Conservation (phyloP, 2,797 vertebrate genomes). For the Pachyuromys duprasi region DNA sequence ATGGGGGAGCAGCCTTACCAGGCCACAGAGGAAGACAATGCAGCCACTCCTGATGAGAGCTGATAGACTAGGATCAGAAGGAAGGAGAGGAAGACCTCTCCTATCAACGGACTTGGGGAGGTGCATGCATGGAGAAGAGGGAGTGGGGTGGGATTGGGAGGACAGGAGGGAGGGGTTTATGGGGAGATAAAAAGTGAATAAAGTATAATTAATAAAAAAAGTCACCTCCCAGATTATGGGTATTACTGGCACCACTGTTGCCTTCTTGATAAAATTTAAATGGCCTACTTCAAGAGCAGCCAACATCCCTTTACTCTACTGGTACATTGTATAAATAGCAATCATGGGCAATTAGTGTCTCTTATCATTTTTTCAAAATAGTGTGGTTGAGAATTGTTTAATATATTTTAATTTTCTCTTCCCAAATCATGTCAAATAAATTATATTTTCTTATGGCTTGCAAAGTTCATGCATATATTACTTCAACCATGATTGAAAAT, state of each 20-base stretch:
- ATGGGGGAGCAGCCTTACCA: too few relatives aligned
- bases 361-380: constrained; percentile 77
- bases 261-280: constrained; percentile 78
- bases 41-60: too few relatives aligned
- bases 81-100: too few relatives aligned
- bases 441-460: constrained; percentile 75
- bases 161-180: too few relatives aligned
- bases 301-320: constrained; percentile 61
- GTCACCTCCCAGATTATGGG: constrained; percentile 69
- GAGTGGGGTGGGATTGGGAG: too few relatives aligned
- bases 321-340: constrained; percentile 73
- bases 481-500: constrained; percentile 71
- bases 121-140: too few relatives aligned
- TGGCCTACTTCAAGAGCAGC: constrained; percentile 69
- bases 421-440: constrained; percentile 77
- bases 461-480: constrained; percentile 70
- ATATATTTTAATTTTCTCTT: constrained; percentile 75
- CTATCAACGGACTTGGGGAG: too few relatives aligned
- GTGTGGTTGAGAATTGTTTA: constrained; percentile 71
- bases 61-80: too few relatives aligned
- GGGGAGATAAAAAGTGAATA: too few relatives aligned
- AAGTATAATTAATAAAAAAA: too few relatives aligned
- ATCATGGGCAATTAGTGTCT: constrained; percentile 80
- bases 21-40: too few relatives aligned
- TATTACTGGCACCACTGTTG: constrained; percentile 59